Evolutionary conservation across 2,113 vertebrate species (phyloP), one percentile per base, ranked within the genome.

Genomic region (Talpa occidentalis): DNA sequence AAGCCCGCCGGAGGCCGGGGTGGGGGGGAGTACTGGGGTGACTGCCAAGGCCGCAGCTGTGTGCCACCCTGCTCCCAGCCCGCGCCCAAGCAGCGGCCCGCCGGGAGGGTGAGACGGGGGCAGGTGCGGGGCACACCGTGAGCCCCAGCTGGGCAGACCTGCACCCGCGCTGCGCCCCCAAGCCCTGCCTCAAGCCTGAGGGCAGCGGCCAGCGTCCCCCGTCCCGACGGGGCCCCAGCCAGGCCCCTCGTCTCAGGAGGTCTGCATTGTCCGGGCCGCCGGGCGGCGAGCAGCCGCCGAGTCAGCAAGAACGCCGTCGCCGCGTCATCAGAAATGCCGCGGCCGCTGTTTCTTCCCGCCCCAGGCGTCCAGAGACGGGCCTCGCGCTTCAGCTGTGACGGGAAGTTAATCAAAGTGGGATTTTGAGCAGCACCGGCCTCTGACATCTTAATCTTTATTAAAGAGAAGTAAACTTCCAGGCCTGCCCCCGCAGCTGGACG

Each of bases 381-480:
- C 64, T 12, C 19, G 96, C 98, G 97, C 98, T 97, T 97, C 97
- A 91, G 98, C 97, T 97, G 98, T 35, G 98, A 98, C 98, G 98
- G 98, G 98, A 98, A 99, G 98, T 99, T 99, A 99, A 99, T 99
- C 98, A 99, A 99, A 98, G 98, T 90, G 95, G 98, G 98, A 99
- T 99, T 99, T 98, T 97, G 97, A 97, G 97, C 98, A 98, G 98
- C 98, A 98, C 98, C 98, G 97, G 98, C 98, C 98, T 99, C 98
- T 99, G 99, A 99, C 99, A 99, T 99, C 99, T 99, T 99, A 99
- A 99, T 99, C 99, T 99, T 99, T 98, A 99, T 99, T 99, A 99
- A 99, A 99, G 99, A 98, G 99, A 98, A 99, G 99, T 99, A 99
- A 98, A 99, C 99, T 98, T 98, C 88, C 98, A 97, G 98, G 98